These are phyloP conservation scores for Callipepla squamata DNA, from an alignment of 2,113 vertebrate genomes.

Conservation along the genomic window DNA sequence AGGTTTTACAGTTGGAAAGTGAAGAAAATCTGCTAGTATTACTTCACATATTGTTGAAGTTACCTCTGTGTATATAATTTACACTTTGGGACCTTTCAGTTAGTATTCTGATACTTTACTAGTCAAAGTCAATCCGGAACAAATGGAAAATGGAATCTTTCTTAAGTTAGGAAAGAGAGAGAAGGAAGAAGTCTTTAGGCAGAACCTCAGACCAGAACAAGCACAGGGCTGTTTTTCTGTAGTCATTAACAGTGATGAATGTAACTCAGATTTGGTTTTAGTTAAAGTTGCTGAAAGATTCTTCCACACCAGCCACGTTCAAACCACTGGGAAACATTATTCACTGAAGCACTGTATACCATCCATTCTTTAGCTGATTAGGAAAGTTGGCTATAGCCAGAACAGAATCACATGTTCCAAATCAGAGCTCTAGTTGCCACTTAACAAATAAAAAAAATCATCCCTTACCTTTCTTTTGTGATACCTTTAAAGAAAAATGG, in stretches of 20 bases:
- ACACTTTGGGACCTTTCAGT: neutral
- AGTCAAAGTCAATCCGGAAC: neutral
- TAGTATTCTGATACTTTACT: neutral
- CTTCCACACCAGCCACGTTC: neutral
- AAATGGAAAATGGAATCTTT: neutral
- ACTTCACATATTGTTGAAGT: neutral
- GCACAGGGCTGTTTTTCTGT: neutral
- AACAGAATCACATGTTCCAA: neutral
- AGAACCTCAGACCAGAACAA: neutral
- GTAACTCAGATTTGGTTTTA: neutral
- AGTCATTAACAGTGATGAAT: neutral
- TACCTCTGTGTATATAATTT: neutral
- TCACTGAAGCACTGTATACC: neutral
- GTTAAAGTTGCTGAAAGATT: slow-evolving; percentile 18
- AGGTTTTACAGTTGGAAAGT: neutral
- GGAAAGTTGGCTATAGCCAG: neutral
- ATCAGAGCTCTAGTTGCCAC: neutral
- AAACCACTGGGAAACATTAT: neutral
- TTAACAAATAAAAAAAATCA: neutral
- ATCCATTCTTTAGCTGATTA: neutral
- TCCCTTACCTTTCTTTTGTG: neutral
- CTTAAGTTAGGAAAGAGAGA: neutral
- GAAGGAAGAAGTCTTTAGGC: neutral
- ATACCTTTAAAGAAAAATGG: neutral
- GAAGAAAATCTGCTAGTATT: neutral